phyloP scores from a whole-genome alignment of 2,888 invertebrate genomes.

The Mechanitis messenoides region DNA sequence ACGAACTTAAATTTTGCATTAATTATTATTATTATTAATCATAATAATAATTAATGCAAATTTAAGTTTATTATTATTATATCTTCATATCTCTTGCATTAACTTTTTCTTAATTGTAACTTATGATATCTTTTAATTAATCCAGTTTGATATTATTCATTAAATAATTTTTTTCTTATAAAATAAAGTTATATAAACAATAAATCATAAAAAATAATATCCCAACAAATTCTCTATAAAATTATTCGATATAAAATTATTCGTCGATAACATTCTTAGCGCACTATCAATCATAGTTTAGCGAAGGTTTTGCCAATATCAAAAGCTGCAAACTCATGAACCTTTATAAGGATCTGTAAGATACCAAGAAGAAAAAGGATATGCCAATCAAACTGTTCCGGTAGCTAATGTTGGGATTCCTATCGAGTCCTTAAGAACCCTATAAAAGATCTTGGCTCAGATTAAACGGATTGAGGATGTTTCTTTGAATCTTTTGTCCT shows the following conservation, averaged over 20 bases:
- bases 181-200: too few species aligned
- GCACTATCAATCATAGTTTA: slow-evolving; percentile 73
- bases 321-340: slow-evolving; percentile 61
- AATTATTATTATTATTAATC: too few species aligned
- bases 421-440: slow-evolving; percentile 14
- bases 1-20: background rate
- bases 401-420: slow-evolving; percentile 29
- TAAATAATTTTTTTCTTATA: too few species aligned
- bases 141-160: too few species aligned
- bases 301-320: slow-evolving; percentile 65
- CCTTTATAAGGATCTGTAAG: slow-evolving; percentile 52
- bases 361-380: slow-evolving; percentile 38
- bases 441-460: slow-evolving; percentile 14
- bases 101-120: too few species aligned
- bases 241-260: too few species aligned
- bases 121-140: background rate
- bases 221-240: slow-evolving; percentile 58
- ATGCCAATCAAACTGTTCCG: slow-evolving; percentile 36
- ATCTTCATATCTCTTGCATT: too few species aligned
- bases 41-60: too few species aligned
- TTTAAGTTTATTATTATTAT: too few species aligned
- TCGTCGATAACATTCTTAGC: slow-evolving; percentile 54
- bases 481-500: slow-evolving; percentile 15
- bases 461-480: slow-evolving; percentile 18
- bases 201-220: slow-evolving; percentile 28